Percentiles rank a stretch among this genome's conserved stretches.
Evolutionary conservation across 2,797 vertebrate species (phyloP).

Genomic region (Lutjanus argentimaculatus): DNA sequence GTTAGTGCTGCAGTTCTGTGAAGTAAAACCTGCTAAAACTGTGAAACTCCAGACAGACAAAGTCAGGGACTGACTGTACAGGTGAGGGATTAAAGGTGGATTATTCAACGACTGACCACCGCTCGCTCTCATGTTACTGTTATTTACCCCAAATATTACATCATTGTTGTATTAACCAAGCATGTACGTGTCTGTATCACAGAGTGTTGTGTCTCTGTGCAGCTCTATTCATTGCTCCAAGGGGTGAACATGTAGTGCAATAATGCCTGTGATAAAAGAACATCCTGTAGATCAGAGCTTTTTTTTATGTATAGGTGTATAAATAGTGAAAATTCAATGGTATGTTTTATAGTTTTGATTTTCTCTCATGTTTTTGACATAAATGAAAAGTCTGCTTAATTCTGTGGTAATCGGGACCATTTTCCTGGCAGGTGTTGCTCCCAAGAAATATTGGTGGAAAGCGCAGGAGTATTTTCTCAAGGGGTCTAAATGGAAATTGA

Average conservation of each 20-base stretch:
- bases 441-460: constrained; percentile 23
- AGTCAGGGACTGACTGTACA: not conserved
- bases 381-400: not conserved
- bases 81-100: not conserved
- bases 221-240: constrained; percentile 47
- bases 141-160: constrained; percentile 29
- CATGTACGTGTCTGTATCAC: constrained; percentile 60
- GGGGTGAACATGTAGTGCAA: constrained; percentile 69
- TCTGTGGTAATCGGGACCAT: constrained; percentile 37
- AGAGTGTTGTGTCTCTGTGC: constrained; percentile 61
- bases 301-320: constrained; percentile 63
- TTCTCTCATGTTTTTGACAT: constrained; percentile 30
- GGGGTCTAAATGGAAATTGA: not conserved
- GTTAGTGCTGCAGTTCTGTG: constrained; percentile 50
- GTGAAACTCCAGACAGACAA: constrained; percentile 40
- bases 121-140: constrained; percentile 17
- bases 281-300: constrained; percentile 65
- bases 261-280: constrained; percentile 47
- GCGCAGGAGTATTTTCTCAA: constrained; percentile 31
- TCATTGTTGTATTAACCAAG: constrained; percentile 51
- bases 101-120: constrained; percentile 3
- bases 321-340: constrained; percentile 25
- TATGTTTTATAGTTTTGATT: constrained; percentile 35
- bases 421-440: constrained; percentile 26
- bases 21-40: constrained; percentile 56